These are phyloP conservation scores for Enteromius radiatus DNA, from an alignment of 2,797 vertebrate species.

Conservation along the genomic window DNA sequence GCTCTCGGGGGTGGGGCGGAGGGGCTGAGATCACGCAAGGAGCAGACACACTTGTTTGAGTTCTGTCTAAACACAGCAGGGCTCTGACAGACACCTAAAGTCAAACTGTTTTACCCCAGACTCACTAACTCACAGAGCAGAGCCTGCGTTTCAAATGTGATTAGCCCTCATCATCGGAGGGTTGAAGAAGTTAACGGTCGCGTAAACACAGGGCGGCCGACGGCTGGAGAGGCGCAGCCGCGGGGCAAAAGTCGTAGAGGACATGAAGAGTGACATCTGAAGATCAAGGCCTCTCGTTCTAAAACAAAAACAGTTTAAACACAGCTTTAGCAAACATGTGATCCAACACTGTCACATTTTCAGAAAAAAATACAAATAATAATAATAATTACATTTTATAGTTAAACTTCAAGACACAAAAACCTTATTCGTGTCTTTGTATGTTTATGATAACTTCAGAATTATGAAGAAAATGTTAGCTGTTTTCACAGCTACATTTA, in stretches of 20 bases:
- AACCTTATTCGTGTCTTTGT: not conserved
- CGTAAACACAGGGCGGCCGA: constrained; percentile 15
- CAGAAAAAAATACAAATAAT: not conserved
- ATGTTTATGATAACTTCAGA: not conserved
- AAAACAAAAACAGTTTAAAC: constrained; percentile 34
- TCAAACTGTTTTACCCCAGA: constrained; percentile 73
- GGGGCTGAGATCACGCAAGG: constrained; percentile 67
- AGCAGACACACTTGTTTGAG: constrained; percentile 74
- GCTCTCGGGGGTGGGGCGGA: not conserved
- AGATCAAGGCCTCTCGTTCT: constrained; percentile 37
- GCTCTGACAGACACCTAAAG: constrained; percentile 74
- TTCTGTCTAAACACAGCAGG: constrained; percentile 71
- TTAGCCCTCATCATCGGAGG: constrained; percentile 70
- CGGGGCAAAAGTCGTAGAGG: not conserved
- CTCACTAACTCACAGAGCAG: constrained; percentile 68
- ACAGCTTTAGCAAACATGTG: constrained; percentile 2
- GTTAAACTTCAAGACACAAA: not conserved
- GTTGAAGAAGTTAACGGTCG: constrained; percentile 67
- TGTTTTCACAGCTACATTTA: not conserved
- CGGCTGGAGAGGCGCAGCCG: constrained; percentile 7
- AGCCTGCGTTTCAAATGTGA: constrained; percentile 71
- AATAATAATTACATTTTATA: not conserved
- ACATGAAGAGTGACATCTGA: constrained; percentile 27
- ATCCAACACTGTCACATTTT: not conserved
- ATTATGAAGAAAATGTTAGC: not conserved